phyloP scores from a whole-genome alignment of 2,113 vertebrate genomes.

The Campylorhamphus procurvoides region DNA sequence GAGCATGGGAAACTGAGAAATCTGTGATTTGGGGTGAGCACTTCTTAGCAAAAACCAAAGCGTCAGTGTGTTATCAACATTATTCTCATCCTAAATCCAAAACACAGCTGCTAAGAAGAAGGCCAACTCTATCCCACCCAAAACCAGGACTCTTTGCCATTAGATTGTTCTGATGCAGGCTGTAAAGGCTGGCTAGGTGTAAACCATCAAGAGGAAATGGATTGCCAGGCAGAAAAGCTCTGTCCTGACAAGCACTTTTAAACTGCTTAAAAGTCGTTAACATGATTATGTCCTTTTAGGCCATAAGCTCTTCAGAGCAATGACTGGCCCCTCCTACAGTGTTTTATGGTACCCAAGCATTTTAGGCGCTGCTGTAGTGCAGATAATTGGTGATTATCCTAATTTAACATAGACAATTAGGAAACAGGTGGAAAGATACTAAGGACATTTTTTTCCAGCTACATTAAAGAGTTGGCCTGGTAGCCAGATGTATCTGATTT shows the following conservation, averaged over 20 bases:
- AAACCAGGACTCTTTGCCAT: background rate
- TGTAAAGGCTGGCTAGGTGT: background rate
- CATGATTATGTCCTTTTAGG: slow-evolving; percentile 14
- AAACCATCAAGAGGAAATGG: background rate
- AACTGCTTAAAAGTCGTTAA: slow-evolving; percentile 49
- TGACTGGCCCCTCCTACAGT: background rate
- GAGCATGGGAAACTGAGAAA: background rate
- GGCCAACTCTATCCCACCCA: background rate
- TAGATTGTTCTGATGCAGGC: background rate
- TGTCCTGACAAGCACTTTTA: slow-evolving; percentile 46
- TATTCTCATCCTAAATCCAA: background rate
- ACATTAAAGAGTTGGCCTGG: background rate
- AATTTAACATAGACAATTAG: background rate
- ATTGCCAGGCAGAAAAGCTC: background rate
- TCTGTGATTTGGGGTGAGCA: background rate
- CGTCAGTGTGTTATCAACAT: background rate
- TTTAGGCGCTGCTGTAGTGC: background rate
- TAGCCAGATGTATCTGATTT: background rate
- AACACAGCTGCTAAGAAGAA: background rate
- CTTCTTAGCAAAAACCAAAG: background rate
- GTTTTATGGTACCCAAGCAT: background rate
- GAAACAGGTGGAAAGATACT: slow-evolving; percentile 9
- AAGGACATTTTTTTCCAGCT: background rate
- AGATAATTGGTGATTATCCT: background rate
- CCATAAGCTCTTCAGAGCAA: slow-evolving; percentile 31